phyloP scores from a whole-genome alignment of 1,140 invertebrate species.

The Eurosta solidaginis region DNA sequence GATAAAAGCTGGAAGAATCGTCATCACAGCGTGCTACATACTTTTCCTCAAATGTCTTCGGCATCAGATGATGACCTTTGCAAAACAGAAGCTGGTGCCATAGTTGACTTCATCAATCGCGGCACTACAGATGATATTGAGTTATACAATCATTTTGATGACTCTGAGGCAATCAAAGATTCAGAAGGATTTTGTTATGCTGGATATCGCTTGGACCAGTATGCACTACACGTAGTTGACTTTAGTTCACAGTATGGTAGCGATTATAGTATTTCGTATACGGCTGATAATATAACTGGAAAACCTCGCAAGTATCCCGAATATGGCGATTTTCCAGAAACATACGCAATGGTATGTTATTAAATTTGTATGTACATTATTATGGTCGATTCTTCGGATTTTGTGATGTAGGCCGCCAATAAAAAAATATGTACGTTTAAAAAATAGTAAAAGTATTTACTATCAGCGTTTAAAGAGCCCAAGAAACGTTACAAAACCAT shows the following conservation, averaged over 20 bases:
- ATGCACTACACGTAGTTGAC: constrained; percentile 72
- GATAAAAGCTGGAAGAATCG: background rate
- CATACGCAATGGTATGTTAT: constrained; percentile 81
- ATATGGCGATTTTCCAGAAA: constrained; percentile 88
- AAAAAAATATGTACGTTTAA: too few relatives aligned
- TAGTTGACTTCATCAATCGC: constrained; percentile 44
- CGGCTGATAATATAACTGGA: constrained; percentile 82
- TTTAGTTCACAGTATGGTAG: constrained; percentile 91
- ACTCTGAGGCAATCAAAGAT: constrained; percentile 23
- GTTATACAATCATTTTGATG: constrained; percentile 30
- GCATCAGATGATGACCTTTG: constrained; percentile 31
- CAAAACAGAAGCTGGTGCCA: constrained; percentile 40
- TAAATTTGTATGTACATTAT: background rate
- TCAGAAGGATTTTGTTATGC: constrained; percentile 37
- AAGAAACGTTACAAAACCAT: too few relatives aligned
- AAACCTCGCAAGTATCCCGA: constrained; percentile 81
- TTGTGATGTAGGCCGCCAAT: too few relatives aligned
- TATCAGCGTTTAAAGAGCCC: too few relatives aligned
- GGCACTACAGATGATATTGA: constrained; percentile 15
- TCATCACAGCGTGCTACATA: background rate
- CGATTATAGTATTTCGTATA: constrained; percentile 85
- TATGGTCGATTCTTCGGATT: too few relatives aligned
- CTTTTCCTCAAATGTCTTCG: constrained; percentile 24
- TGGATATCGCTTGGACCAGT: constrained; percentile 65
- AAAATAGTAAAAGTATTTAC: too few relatives aligned